These are phyloP conservation scores for Branchellion lobata DNA, from an alignment of 2,888 invertebrate species.

Conservation along the genomic window DNA sequence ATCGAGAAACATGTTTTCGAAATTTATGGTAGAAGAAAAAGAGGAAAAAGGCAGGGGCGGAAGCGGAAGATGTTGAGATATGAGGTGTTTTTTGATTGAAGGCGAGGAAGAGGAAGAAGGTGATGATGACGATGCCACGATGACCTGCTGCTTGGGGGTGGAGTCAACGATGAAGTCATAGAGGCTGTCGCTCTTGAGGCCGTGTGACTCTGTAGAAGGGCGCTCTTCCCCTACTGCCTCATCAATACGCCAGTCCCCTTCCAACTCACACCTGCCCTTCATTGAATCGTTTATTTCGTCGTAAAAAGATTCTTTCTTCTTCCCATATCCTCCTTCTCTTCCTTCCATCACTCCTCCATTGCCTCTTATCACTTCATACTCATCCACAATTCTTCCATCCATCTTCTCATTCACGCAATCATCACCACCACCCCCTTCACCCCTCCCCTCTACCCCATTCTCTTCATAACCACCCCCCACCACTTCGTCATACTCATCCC, in stretches of 20 bases:
- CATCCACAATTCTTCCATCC: neutral
- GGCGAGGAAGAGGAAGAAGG: neutral
- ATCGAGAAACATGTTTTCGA: neutral
- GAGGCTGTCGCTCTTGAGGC: slow-evolving; percentile 29
- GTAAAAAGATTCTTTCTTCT: slow-evolving; percentile 30
- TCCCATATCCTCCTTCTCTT: neutral
- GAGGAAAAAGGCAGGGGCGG: neutral
- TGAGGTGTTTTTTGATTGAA: neutral
- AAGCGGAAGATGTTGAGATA: neutral
- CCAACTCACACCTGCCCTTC: no score
- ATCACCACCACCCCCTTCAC: neutral
- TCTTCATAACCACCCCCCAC: neutral
- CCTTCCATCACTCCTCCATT: no score
- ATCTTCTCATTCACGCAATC: neutral
- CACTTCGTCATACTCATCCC: neutral
- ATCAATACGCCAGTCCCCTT: neutral
- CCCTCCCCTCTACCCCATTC: neutral
- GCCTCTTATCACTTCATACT: neutral
- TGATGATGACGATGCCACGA: no score
- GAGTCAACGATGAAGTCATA: slow-evolving; percentile 39
- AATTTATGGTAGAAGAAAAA: neutral
- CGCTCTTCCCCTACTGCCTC: neutral
- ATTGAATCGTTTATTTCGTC: slow-evolving; percentile 17
- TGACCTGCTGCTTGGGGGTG: neutral
- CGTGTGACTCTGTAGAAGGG: neutral